Evolutionary conservation across 1,140 invertebrate species (phyloP).

Genomic region (Cotesia vestalis): DNA sequence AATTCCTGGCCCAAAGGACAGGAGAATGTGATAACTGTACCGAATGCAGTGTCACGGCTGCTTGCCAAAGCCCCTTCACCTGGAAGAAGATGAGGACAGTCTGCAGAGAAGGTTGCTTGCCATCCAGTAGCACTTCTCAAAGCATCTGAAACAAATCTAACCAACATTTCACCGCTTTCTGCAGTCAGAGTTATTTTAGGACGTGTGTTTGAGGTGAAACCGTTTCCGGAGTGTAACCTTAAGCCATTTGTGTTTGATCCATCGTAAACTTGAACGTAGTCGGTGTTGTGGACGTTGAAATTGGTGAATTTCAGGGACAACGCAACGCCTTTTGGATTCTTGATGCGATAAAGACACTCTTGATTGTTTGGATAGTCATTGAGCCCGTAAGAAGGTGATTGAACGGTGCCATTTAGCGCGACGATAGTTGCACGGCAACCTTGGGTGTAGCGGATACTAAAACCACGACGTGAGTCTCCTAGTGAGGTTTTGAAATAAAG

Average conservation of each 20-base stretch:
- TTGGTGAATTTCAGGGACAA: conserved; percentile 88
- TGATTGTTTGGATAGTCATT: conserved; percentile 90
- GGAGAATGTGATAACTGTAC: conserved; percentile 87
- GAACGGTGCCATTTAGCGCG: conserved; percentile 83
- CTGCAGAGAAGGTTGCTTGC: conserved; percentile 92
- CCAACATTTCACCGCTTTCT: conserved; percentile 89
- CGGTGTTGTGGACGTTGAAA: conserved; percentile 86
- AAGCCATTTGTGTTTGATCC: conserved; percentile 85
- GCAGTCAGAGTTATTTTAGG: conserved; percentile 91
- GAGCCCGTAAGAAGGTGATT: conserved; percentile 86
- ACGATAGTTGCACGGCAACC: conserved; percentile 85
- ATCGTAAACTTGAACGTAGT: conserved; percentile 88
- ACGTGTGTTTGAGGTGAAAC: conserved; percentile 81
- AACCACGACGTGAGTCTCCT: conserved; percentile 88
- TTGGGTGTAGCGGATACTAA: conserved; percentile 88
- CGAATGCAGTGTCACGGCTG: conserved; percentile 90
- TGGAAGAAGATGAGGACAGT: conserved; percentile 86
- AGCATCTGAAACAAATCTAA: conserved; percentile 89
- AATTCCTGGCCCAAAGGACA: conserved; percentile 96
- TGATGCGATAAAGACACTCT: conserved; percentile 89
- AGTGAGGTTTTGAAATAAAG: conserved; percentile 91
- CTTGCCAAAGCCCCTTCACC: conserved; percentile 89
- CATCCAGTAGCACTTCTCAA: conserved; percentile 84
- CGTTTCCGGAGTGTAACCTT: conserved; percentile 86
- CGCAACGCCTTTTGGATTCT: conserved; percentile 82